These are phyloP conservation scores for Magallana angulata DNA, from an alignment of 1,140 invertebrate genomes.

Conservation along the genomic window DNA sequence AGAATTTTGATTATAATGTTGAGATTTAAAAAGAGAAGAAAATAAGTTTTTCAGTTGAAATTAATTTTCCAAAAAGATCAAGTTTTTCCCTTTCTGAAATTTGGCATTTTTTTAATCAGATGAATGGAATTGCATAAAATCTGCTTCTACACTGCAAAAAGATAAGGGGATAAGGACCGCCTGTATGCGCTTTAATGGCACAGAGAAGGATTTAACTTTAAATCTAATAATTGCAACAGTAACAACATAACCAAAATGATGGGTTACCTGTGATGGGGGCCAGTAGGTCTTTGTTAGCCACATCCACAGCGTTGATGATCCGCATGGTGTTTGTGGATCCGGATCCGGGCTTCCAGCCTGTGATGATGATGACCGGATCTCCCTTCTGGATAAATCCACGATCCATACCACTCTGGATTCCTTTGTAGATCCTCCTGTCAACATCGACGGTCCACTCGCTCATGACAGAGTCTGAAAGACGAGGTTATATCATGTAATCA, in stretches of 20 bases:
- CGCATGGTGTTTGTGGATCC: constrained; percentile 98
- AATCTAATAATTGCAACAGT: neutral
- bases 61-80: too few species aligned
- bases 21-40: too few species aligned
- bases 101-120: too few species aligned
- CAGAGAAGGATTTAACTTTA: too few species aligned
- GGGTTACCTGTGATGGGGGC: constrained; percentile 62
- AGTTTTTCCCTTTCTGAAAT: too few species aligned
- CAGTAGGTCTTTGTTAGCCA: constrained; percentile 60
- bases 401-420: constrained; percentile 92
- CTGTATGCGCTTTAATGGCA: too few species aligned
- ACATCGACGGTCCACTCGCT: constrained; percentile 98
- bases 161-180: too few species aligned
- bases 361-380: constrained; percentile 94
- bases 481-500: neutral
- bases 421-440: constrained; percentile 93
- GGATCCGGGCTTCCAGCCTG: constrained; percentile 95
- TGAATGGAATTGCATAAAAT: too few species aligned
- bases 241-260: neutral
- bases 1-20: too few species aligned
- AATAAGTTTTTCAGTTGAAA: too few species aligned
- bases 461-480: constrained; percentile 84
- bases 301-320: constrained; percentile 88
- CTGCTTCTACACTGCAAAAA: too few species aligned
- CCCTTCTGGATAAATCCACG: constrained; percentile 91